These are phyloP conservation scores for Papio anubis DNA, from an alignment of 2,113 vertebrate genomes.

Conservation along the genomic window DNA sequence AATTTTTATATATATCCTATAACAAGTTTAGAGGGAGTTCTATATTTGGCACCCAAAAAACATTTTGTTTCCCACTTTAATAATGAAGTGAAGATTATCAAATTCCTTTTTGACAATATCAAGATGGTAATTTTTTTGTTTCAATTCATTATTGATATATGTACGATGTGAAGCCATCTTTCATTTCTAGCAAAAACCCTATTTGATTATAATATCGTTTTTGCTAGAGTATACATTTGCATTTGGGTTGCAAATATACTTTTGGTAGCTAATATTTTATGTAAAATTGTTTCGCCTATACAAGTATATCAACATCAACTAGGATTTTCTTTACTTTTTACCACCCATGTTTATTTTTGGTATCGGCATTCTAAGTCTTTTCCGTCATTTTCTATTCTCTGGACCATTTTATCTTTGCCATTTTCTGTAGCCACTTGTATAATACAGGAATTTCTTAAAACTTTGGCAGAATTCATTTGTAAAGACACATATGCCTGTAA, in stretches of 20 bases:
- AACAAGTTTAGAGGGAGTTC: background rate
- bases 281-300: background rate
- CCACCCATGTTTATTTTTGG: background rate
- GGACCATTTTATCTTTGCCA: background rate
- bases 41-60: background rate
- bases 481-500: background rate
- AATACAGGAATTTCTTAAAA: background rate
- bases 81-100: background rate
- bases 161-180: background rate
- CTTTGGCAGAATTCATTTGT: background rate
- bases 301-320: background rate
- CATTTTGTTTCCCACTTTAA: background rate
- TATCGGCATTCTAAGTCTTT: accelerated
- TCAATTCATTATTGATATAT: background rate
- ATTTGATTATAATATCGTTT: background rate
- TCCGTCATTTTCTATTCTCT: background rate
- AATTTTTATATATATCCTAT: background rate
- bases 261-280: background rate
- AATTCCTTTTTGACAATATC: background rate
- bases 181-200: background rate
- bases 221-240: background rate
- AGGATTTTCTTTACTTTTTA: background rate
- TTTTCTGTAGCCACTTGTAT: background rate
- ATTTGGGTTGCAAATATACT: background rate
- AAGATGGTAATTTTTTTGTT: background rate